Percentiles rank a stretch among this genome's conserved stretches.
phyloP scores from a whole-genome alignment of 2,888 invertebrate genomes.

The Stictocephala bisonia region DNA sequence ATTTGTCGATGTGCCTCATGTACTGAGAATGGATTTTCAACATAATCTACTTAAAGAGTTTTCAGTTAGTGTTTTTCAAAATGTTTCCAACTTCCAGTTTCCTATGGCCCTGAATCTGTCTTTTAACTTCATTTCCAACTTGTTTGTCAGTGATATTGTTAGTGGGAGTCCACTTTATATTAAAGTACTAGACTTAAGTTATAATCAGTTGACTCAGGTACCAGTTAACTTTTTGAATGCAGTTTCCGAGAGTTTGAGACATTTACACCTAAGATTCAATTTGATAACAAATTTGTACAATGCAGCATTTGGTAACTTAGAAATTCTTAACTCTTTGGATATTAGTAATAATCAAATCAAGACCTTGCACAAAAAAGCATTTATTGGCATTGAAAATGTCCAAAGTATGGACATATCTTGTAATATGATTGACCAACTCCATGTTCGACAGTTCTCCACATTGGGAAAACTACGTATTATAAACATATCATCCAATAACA shows the following conservation, averaged over 20 bases:
- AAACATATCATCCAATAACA: constrained; percentile 77
- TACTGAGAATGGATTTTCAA: constrained; percentile 84
- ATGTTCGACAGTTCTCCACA: constrained; percentile 83
- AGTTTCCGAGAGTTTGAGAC: constrained; percentile 73
- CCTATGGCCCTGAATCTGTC: constrained; percentile 83
- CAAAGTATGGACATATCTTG: constrained; percentile 83
- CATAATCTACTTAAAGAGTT: constrained; percentile 79
- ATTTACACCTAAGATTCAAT: constrained; percentile 80
- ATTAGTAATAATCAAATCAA: constrained; percentile 74
- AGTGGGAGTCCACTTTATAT: constrained; percentile 68
- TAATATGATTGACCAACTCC: constrained; percentile 80
- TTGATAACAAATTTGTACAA: constrained; percentile 76
- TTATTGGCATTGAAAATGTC: constrained; percentile 77
- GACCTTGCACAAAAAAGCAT: constrained; percentile 78
- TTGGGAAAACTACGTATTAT: constrained; percentile 79
- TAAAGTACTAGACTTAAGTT: constrained; percentile 76
- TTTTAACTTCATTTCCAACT: constrained; percentile 71
- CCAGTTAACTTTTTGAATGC: constrained; percentile 75
- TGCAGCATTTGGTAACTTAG: constrained; percentile 76
- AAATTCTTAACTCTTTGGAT: constrained; percentile 78
- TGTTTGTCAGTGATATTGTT: constrained; percentile 66
- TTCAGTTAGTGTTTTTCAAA: constrained; percentile 75
- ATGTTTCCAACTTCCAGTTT: constrained; percentile 73
- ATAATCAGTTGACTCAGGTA: constrained; percentile 73
- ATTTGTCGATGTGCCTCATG: constrained; percentile 79